A percentile compares a stretch with the other conserved stretches of the same genome.
These are phyloP conservation scores for Sinocyclocheilus rhinocerous DNA, from an alignment of 2,113 vertebrate species.

Conservation along the genomic window DNA sequence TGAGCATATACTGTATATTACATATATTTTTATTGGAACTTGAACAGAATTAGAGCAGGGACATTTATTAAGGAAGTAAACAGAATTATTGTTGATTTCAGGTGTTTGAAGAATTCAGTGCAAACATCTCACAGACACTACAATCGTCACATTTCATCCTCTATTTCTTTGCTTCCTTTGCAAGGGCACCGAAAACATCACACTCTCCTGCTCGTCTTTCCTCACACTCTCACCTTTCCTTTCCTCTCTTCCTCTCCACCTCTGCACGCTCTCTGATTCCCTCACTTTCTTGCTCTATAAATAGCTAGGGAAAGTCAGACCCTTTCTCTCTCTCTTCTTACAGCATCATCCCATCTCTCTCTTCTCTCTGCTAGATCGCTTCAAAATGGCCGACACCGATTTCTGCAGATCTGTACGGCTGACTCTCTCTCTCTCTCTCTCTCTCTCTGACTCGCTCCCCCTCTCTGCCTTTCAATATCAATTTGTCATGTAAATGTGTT, in stretches of 20 bases:
- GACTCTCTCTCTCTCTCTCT: not conserved
- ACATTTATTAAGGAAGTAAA: not conserved
- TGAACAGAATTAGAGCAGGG: not conserved
- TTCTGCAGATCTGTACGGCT: not conserved
- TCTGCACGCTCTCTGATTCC: not conserved
- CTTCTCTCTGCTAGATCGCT: slow-evolving; percentile 11
- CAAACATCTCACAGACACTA: not conserved
- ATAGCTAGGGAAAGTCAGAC: slow-evolving; percentile 21
- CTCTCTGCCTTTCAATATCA: not conserved
- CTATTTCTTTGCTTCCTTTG: not conserved
- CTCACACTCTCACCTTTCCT: not conserved
- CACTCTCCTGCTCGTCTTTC: not conserved
- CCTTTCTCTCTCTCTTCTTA: slow-evolving; percentile 2
- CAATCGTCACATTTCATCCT: not conserved
- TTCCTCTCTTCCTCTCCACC: not conserved
- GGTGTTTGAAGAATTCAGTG: not conserved
- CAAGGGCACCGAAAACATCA: slow-evolving; percentile 3
- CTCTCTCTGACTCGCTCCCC: not conserved
- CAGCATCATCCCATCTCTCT: not conserved
- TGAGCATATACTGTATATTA: too few species aligned
- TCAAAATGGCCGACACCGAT: slow-evolving; percentile 28
- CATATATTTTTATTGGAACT: not conserved
- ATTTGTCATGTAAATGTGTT: not conserved
- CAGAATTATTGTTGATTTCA: slow-evolving; percentile 2
- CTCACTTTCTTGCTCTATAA: slow-evolving; percentile 21